Base-by-base conservation (phyloP, 2,113 vertebrate species). In the Tachycineta bicolor region DNA sequence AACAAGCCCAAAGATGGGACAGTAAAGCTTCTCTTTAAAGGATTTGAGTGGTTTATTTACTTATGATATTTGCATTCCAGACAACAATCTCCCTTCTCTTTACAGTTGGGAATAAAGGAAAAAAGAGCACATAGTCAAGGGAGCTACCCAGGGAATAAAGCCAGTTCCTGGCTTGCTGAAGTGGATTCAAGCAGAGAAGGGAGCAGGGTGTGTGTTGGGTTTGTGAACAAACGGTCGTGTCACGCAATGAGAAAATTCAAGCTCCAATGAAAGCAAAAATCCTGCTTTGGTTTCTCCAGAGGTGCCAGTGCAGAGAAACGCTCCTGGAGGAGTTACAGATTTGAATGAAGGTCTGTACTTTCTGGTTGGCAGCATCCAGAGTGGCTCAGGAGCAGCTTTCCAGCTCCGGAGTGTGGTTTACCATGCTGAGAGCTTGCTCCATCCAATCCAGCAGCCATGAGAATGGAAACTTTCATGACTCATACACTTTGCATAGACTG, bases 381-480 rank as follows among this genome's bases (percentile, higher is more conserved):
- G 82, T 47, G 83, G 69, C 96, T 92, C 4, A 1, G 90, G 16
- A 93, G 91, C 92, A 59, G 93, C 94, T 67, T 94, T 73, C 87
- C 84, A 94, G 88, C 87, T 94, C 67, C 44, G 3, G 26, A 58
- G 68, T 96, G 97, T 68, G 94, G 97, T 94, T 97, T 95, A 97
- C 97, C 96, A 96, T 60, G 74, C 77, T 47, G 88, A 95, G 94
- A 95, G 93, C 92, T 94, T 28, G 0, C 79, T 82, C 83, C 82
- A 93, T 93, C 73, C 73, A 83, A 37, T 62, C 95, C 88, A 97
- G 96, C 94, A 95, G 93, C 78, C 76, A 60, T 37, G 26, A 86
- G 88, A 84, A 86, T 84, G 96, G 95, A 97, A 97, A 97, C 90
- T 95, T 83, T 94, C 87, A 39, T 95, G 96, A 97, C 94, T 97